A percentile compares a stretch with the other conserved stretches of the same genome.
Conservation (phyloP, 1,140 invertebrate species). For the Chironomus striatipennis region DNA sequence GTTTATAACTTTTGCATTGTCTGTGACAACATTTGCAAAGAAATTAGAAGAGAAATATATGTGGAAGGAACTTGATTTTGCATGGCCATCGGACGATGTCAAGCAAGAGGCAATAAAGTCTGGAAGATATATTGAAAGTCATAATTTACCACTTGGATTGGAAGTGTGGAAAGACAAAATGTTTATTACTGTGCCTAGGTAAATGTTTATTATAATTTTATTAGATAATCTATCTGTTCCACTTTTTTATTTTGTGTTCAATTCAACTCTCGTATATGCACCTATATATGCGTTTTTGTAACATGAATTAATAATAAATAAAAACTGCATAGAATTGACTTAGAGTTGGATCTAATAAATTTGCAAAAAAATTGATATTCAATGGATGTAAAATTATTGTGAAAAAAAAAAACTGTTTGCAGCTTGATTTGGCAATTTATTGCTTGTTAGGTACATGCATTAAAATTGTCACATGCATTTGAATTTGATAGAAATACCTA, state of each 20-base stretch:
- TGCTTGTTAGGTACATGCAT: too few relatives aligned
- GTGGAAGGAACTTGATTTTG: constrained; percentile 59
- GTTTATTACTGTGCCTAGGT: constrained; percentile 63
- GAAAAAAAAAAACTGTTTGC: too few relatives aligned
- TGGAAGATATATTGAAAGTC: constrained; percentile 53
- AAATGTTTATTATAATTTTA: constrained; percentile 27
- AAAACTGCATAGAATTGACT: not conserved
- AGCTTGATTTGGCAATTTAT: too few relatives aligned
- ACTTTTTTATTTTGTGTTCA: not conserved
- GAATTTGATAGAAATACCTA: too few relatives aligned
- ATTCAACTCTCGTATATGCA: not conserved
- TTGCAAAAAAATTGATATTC: not conserved
- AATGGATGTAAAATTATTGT: not conserved
- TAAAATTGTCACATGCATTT: too few relatives aligned
- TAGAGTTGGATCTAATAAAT: not conserved
- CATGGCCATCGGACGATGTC: constrained; percentile 53
- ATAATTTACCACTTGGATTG: constrained; percentile 65
- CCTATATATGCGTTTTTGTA: not conserved
- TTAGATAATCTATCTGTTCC: too few relatives aligned
- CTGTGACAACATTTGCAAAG: not conserved
- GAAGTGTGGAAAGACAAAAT: constrained; percentile 65
- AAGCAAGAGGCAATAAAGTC: constrained; percentile 50
- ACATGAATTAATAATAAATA: not conserved
- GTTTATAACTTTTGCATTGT: not conserved
- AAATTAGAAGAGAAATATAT: constrained; percentile 51